These are phyloP conservation scores for Boulengerochromis microlepis DNA, from an alignment of 2,113 vertebrate species.

Conservation along the genomic window DNA sequence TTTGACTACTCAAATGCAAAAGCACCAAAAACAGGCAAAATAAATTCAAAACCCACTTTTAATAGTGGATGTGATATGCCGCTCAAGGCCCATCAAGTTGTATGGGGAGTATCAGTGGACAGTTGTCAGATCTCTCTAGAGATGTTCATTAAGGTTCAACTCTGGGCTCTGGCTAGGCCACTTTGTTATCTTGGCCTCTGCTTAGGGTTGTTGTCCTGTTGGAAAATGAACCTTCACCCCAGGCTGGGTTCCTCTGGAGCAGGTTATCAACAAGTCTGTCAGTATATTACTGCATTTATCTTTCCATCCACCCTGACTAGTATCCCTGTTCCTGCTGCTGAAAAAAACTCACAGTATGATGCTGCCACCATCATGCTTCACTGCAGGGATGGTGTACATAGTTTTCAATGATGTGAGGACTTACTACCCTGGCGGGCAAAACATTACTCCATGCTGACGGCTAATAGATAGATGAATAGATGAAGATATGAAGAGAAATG, in stretches of 20 bases:
- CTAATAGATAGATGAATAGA: background rate
- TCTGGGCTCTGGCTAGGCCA: background rate
- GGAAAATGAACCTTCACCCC: background rate
- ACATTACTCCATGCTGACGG: background rate
- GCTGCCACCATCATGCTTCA: background rate
- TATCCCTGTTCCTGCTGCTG: background rate
- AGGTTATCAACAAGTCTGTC: background rate
- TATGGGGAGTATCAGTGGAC: background rate
- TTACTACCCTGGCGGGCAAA: fast-evolving
- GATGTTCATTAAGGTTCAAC: background rate
- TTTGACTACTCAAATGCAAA: background rate
- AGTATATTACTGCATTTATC: background rate
- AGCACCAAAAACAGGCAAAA: background rate
- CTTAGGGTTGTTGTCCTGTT: background rate
- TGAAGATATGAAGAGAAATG: background rate
- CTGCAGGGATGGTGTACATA: background rate
- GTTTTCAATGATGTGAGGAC: background rate
- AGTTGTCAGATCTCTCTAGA: background rate
- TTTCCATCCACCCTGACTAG: background rate
- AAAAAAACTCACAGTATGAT: background rate
- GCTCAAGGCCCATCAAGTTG: background rate
- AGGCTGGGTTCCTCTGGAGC: background rate
- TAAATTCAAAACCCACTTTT: background rate
- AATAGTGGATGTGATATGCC: background rate
- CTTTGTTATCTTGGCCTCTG: background rate